Evolutionary conservation across 35 echinoderm and acorn worm genomes (phyloP), one percentile per base, ranked within the genome.

Genomic region (Acanthaster planci): DNA sequence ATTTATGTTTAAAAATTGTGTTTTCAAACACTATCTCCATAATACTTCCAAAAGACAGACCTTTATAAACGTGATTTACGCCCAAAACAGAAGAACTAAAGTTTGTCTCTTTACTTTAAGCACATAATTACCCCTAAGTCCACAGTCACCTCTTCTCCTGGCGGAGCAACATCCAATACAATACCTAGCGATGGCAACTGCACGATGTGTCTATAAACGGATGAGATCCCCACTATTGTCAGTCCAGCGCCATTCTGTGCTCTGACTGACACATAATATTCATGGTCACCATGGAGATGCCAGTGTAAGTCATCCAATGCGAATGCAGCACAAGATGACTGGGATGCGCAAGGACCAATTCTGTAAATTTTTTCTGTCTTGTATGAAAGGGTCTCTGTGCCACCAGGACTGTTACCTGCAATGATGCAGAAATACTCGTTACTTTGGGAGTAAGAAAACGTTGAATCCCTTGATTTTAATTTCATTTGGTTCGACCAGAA

Each of bases 251-350:
- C 16, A 81, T 88, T 89, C 18, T 67, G 56, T 21, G 64, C 87
- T 51, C 40, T 39, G 1, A 89, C 40, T 17, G 87, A 82, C 9
- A 80, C 79, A 42, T 82, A 82, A 44, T 89, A 89, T 8, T 51
- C 39, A 53, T 89, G 87, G 37, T 89, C 60, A 0, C 54, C 87
- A 35, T 89, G 87, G 59, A 89, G 51, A 64, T 35, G 32, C 87
- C 87, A 89, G 50, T 75, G 40, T 21, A 89, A 38, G 14, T n/a
- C 19, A 14, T 50, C 59, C 19, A 80, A 47, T 76, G 56, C 30
- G 38, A 89, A 82, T 18, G 58, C 57, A 0, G 64, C 39, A 59
- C 57, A 57, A 23, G 1, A 19, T 27, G 81, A 56, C 1, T 38
- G 27, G 19, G 44, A 37, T 15, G 12, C 9, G 37, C 27, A 53